A percentile compares a stretch with the other conserved stretches of the same genome.
These are phyloP conservation scores for Characodon lateralis DNA, from an alignment of 2,797 vertebrate genomes.

Conservation along the genomic window DNA sequence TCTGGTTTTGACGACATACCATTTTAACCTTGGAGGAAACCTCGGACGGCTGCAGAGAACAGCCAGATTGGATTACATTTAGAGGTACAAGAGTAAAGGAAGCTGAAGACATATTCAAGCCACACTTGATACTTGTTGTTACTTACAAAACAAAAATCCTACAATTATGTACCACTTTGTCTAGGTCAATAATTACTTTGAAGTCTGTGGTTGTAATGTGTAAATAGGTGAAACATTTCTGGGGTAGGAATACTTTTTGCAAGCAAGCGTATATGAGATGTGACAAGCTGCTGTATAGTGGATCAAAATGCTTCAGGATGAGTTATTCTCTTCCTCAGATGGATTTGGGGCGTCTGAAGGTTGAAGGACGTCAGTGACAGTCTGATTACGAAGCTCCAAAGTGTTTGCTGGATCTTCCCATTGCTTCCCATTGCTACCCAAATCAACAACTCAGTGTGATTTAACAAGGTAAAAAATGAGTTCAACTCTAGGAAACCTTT, in stretches of 20 bases:
- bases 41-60: too few species aligned
- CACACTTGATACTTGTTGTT: background rate
- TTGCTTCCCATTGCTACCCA: conserved; percentile 1
- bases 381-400: conserved; percentile 47
- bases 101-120: background rate
- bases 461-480: conserved; percentile 10
- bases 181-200: background rate
- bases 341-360: conserved; percentile 24
- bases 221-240: background rate
- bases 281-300: background rate
- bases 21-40: too few species aligned
- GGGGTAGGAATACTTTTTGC: background rate
- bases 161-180: background rate
- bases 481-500: conserved; percentile 17
- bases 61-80: background rate
- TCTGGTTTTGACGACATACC: too few species aligned
- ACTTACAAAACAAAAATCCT: background rate
- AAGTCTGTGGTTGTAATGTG: background rate
- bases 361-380: conserved; percentile 55
- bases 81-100: background rate
- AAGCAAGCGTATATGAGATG: background rate
- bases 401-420: conserved; percentile 23
- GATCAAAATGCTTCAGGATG: conserved; percentile 6
- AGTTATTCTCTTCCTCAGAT: conserved; percentile 30
- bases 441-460: conserved; percentile 11